Base-by-base conservation (phyloP, 2,113 vertebrate genomes). In the Phodopus roborovskii region DNA sequence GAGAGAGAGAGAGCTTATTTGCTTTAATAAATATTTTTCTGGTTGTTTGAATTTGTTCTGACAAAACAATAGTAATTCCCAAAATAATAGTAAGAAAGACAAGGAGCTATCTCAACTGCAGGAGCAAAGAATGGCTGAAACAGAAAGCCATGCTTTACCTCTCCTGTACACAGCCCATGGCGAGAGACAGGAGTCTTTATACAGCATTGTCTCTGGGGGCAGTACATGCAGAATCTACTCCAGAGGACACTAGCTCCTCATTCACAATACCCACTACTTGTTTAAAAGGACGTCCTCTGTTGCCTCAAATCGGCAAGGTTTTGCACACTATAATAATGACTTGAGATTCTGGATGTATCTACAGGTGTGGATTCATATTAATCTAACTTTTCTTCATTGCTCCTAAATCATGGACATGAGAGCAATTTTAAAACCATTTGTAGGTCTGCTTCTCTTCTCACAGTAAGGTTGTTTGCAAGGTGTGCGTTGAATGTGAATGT, bases 131-230 rank as follows among this genome's bases (percentile, higher is more conserved):
- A 8, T 53, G 4, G 26, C 16, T 95, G 66, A 90, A 75, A 71
- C 45, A 75, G 88, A 96, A 83, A 28, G 15, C 66, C 71, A 91
- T 88, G 82, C 60, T 95, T 96, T 89, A 95, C 91, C 8, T 92
- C 24, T 56, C 24, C 85, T 92, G 88, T 66, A 22, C 42, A 95
- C 70, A 79, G 91, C 28, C 22, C 78, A 64, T 24, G 75, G 94
- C 33, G 95, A 97, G 58, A 94, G 64, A 93, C 96, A 97, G 96
- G 88, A 94, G 95, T 58, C 79, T 73, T 97, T 95, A 97, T 36
- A 56, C 12, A 93, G 3, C 58, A 94, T 28, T 28, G 92, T 30
- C 28, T 94, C 13, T 82, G 4, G 56, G 10, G 78, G 48, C 74
- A 95, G 39, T 90, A 88, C 22, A 56, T 12, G 53, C 11, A 90